phyloP scores from a whole-genome alignment of 2,888 invertebrate species.

The Vesta saturnalis region DNA sequence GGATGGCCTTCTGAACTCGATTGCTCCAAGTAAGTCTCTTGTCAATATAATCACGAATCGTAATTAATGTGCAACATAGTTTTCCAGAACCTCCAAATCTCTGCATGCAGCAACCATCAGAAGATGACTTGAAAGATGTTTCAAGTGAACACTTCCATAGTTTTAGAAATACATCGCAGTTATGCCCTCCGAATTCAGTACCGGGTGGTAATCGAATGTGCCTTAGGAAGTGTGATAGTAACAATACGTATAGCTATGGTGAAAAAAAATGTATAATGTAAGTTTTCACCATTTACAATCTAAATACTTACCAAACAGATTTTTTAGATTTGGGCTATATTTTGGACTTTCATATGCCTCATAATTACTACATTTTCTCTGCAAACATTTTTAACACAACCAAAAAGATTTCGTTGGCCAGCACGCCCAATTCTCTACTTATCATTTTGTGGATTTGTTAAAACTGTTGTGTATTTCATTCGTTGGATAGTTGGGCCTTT shows the following conservation, averaged over 20 bases:
- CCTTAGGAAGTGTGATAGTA: conserved; percentile 44
- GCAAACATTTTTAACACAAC: conserved; percentile 89
- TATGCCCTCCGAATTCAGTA: conserved; percentile 50
- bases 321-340: conserved; percentile 73
- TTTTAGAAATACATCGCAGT: conserved; percentile 28
- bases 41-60: neutral
- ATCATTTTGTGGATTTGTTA: conserved; percentile 73
- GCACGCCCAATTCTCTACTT: conserved; percentile 92
- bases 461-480: conserved; percentile 51
- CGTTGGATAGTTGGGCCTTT: conserved; percentile 54
- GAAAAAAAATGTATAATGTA: conserved; percentile 55
- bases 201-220: conserved; percentile 46
- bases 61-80: conserved; percentile 53
- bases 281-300: conserved; percentile 13
- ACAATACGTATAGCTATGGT: conserved; percentile 44
- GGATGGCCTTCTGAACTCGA: conserved; percentile 79
- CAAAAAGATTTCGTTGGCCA: conserved; percentile 89
- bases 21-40: conserved; percentile 66
- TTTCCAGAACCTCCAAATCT: conserved; percentile 80
- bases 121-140: conserved; percentile 29
- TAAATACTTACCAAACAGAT: neutral
- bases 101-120: conserved; percentile 75
- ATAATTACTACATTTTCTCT: conserved; percentile 85
- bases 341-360: conserved; percentile 81
- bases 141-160: conserved; percentile 30